Evolutionary conservation across 2,888 invertebrate genomes (phyloP), one percentile per base, ranked within the genome.

Genomic region (Melikaiella ostensackeni): DNA sequence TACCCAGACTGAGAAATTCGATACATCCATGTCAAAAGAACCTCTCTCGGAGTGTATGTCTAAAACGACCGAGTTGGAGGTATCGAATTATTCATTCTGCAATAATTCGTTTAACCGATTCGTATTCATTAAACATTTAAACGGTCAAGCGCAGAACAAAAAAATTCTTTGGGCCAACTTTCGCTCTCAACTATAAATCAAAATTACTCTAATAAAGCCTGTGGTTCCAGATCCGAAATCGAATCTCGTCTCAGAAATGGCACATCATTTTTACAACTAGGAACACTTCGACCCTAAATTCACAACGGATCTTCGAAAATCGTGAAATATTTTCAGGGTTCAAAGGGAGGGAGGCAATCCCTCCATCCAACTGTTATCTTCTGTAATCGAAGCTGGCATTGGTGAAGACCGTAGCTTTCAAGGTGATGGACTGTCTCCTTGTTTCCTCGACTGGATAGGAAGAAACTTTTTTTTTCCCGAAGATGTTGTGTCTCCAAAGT

Each of bases 401-500:
- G 35, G 87, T 87, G 79, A 85, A 85, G 13, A 89, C 83, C 5
- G 88, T 88, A 11, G 88, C 88, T 78, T 85, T 86, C 16, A 89
- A 79, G 9, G 87, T 88, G 59, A 89, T 81, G 11, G 66, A 75
- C 24, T 74, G 74, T 30, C 30, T 24, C 2, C 30, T 50, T 6
- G 62, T 46, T 30, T 77, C 62, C 24, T 75, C 73, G 16, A 35
- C n/a, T 19, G 55, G 74, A 30, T 9, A 11, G 1, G 64, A 5
- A 27, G 19, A 16, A 35, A 21, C 21, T 42, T 75, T 73, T 7
- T 13, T 59, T 6, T 75, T 76, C 16, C 76, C 75, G 75, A 57
- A 75, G 61, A 79, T 85, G 11, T 88, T 87, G 86, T 94, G 94
- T 77, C 92, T 91, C 93, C 93, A 94, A 30, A 92, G 87, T 63